These are phyloP conservation scores for Mesembrinibis cayennensis DNA, from an alignment of 2,113 vertebrate genomes.

Conservation along the genomic window DNA sequence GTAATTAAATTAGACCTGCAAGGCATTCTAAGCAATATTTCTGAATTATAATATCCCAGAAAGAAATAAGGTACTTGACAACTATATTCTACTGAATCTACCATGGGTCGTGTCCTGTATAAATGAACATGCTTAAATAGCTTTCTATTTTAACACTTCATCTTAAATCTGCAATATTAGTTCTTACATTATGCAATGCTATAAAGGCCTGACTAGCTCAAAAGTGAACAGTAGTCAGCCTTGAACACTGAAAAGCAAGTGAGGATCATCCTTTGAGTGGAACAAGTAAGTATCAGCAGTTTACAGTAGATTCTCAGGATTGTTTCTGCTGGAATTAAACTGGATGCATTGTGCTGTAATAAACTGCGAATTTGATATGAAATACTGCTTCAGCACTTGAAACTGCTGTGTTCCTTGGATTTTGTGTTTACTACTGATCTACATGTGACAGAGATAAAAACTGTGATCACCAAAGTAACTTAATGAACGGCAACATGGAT, in stretches of 20 bases:
- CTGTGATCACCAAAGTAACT: neutral
- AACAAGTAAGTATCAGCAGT: fast-evolving
- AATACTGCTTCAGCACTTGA: neutral
- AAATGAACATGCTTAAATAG: neutral
- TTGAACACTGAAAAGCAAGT: neutral
- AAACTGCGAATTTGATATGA: neutral
- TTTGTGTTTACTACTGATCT: neutral
- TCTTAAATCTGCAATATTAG: neutral
- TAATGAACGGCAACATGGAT: neutral
- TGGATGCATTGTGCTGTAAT: neutral
- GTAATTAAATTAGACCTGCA: conserved; percentile 71
- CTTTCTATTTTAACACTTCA: neutral
- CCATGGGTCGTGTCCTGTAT: neutral
- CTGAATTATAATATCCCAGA: neutral
- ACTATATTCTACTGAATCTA: neutral
- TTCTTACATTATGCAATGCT: neutral
- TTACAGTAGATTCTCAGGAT: neutral
- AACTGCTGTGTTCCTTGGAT: neutral
- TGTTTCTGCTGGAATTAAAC: neutral
- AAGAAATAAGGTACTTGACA: neutral
- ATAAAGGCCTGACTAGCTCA: neutral
- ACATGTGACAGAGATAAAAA: neutral
- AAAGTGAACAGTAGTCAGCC: neutral
- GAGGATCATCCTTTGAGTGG: neutral
- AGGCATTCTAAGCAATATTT: conserved; percentile 18